These are phyloP conservation scores for Stenodema calcarata DNA, from an alignment of 2,888 invertebrate species.

Conservation along the genomic window DNA sequence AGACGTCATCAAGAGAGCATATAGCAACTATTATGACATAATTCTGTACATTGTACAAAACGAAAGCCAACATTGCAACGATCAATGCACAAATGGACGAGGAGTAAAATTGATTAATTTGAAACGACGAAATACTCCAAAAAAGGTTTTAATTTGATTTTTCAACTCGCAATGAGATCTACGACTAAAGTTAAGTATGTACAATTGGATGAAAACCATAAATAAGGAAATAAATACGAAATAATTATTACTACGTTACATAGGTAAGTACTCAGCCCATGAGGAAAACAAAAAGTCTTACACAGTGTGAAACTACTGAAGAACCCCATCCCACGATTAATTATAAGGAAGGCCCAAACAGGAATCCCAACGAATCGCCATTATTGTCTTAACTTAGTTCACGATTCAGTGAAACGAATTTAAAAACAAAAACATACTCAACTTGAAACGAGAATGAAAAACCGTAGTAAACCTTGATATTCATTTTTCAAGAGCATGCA, in stretches of 20 bases:
- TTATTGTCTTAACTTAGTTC: background rate
- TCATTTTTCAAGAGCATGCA: no score
- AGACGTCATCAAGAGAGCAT: no score
- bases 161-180: slow-evolving; percentile 30
- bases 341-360: background rate
- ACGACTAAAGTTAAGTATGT: slow-evolving; percentile 25
- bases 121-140: background rate
- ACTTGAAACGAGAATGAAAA: background rate
- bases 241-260: slow-evolving; percentile 22
- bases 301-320: background rate
- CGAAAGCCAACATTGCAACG: no score
- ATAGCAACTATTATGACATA: no score
- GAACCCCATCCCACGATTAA: background rate
- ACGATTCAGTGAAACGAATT: background rate
- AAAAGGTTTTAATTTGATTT: slow-evolving; percentile 9
- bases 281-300: slow-evolving; percentile 19
- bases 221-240: background rate
- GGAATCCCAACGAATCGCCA: background rate
- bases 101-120: background rate
- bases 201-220: slow-evolving; percentile 15
- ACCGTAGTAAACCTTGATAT: background rate
- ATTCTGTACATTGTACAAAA: no score
- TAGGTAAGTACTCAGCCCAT: slow-evolving; percentile 33
- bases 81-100: no score
- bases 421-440: background rate